phyloP scores from a whole-genome alignment of 2,797 vertebrate species.

The Dallia pectoralis region DNA sequence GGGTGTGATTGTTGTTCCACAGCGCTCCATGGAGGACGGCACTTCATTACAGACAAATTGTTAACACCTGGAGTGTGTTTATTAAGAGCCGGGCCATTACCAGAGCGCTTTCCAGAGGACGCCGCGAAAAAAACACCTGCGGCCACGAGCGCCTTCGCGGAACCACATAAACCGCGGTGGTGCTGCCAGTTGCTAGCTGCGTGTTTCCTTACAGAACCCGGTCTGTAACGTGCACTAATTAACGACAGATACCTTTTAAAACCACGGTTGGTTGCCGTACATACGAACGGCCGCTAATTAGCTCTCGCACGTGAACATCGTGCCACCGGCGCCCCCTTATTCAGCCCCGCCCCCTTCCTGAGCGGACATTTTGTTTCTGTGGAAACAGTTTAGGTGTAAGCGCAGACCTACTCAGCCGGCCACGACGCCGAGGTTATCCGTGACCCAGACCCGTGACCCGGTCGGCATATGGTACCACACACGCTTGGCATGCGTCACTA shows the following conservation, averaged over 20 bases:
- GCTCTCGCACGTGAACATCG: neutral
- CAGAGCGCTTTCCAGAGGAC: slow-evolving; percentile 33
- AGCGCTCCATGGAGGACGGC: slow-evolving; percentile 63
- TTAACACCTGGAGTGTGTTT: slow-evolving; percentile 68
- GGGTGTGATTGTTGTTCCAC: slow-evolving; percentile 55
- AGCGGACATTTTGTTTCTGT: no score
- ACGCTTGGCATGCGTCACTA: slow-evolving; percentile 25
- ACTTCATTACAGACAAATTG: slow-evolving; percentile 77
- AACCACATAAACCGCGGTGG: slow-evolving; percentile 16
- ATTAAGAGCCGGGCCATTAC: slow-evolving; percentile 61
- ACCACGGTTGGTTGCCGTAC: neutral
- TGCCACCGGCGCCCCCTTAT: slow-evolving; percentile 12
- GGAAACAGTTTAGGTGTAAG: no score
- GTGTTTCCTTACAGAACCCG: neutral
- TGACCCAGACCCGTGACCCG: neutral
- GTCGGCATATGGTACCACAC: neutral
- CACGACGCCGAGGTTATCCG: no score
- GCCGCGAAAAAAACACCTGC: slow-evolving; percentile 45
- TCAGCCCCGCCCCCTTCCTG: no score
- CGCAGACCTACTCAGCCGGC: no score
- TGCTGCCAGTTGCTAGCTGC: neutral
- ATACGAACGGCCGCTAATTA: neutral
- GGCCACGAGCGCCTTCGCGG: slow-evolving; percentile 19
- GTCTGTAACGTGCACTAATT: neutral
- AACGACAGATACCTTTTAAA: neutral